A percentile compares a stretch with the other conserved stretches of the same genome.
Conservation (phyloP, 2,113 vertebrate species). For the Oncorhynchus kisutch region DNA sequence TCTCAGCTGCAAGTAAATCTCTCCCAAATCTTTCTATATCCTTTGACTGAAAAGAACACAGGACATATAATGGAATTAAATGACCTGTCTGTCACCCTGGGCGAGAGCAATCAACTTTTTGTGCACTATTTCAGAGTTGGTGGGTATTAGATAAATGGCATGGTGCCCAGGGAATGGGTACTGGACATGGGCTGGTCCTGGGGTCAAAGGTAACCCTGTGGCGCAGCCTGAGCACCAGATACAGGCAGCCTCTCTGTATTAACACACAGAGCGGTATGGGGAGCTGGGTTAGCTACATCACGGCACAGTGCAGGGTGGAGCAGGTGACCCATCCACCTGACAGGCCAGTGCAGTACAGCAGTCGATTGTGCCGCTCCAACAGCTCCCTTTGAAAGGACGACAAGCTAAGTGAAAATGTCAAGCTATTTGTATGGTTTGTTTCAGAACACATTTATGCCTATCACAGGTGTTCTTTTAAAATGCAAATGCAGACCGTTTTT, state of each 20-base stretch:
- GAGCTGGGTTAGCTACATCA: conserved; percentile 5
- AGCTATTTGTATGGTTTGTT: not conserved
- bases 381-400: not conserved
- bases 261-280: not conserved
- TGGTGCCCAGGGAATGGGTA: not conserved
- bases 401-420: conserved; percentile 2
- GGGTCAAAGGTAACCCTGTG: not conserved
- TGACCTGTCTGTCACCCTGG: conserved; percentile 1
- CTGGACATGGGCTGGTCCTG: not conserved
- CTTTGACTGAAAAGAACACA: not conserved
- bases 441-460: not conserved
- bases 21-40: not conserved
- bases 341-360: not conserved
- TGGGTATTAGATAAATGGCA: conserved; percentile 2
- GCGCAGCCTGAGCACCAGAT: no score
- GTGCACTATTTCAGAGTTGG: conserved; percentile 2
- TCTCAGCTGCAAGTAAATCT: conserved; percentile 2
- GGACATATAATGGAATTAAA: conserved; percentile 9
- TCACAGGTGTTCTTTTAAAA: conserved; percentile 27
- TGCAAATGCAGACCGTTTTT: conserved; percentile 6
- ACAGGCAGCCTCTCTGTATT: not conserved
- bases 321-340: not conserved
- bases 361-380: not conserved
- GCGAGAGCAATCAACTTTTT: conserved; percentile 1
- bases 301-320: not conserved